Percentiles rank a stretch among this genome's conserved stretches.
These are phyloP conservation scores for Ceraclea dissimilis DNA, from an alignment of 2,888 invertebrate genomes.

Conservation along the genomic window DNA sequence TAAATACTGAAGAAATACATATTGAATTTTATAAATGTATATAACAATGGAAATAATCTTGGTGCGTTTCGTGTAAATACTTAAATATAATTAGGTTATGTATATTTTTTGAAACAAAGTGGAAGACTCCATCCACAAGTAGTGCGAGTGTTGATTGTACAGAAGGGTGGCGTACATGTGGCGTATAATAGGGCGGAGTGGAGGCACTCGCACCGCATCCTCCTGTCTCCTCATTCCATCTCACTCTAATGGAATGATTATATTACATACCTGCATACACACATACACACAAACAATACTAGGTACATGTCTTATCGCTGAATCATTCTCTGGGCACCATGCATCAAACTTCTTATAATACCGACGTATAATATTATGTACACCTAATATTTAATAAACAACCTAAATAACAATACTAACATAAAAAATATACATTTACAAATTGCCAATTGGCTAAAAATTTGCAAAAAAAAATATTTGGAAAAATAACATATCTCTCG, in stretches of 20 bases:
- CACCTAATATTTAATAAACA: conserved; percentile 5
- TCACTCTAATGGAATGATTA: background rate
- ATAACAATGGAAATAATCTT: conserved; percentile 25
- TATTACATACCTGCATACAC: too few relatives aligned
- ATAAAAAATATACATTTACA: conserved; percentile 21
- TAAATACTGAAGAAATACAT: conserved; percentile 27
- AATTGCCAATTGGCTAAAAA: conserved; percentile 13
- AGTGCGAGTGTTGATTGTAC: background rate
- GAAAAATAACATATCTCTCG: conserved; percentile 14
- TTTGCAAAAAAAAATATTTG: conserved; percentile 13
- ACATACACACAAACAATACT: conserved; percentile 1
- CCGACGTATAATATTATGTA: too few relatives aligned
- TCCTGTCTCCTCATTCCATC: background rate
- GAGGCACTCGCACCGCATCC: conserved; percentile 4
- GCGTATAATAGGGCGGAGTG: background rate
- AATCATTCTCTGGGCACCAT: conserved; percentile 25
- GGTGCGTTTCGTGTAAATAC: conserved; percentile 25
- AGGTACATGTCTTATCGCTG: conserved; percentile 23
- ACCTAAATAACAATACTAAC: conserved; percentile 16
- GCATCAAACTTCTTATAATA: too few relatives aligned
- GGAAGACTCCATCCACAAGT: conserved; percentile 21
- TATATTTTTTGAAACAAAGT: conserved; percentile 19
- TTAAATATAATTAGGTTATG: conserved; percentile 17
- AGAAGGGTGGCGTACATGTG: background rate
- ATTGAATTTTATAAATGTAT: conserved; percentile 23